A percentile compares a stretch with the other conserved stretches of the same genome.
Conservation (phyloP, 2,113 vertebrate species). For the Rhea americana region DNA sequence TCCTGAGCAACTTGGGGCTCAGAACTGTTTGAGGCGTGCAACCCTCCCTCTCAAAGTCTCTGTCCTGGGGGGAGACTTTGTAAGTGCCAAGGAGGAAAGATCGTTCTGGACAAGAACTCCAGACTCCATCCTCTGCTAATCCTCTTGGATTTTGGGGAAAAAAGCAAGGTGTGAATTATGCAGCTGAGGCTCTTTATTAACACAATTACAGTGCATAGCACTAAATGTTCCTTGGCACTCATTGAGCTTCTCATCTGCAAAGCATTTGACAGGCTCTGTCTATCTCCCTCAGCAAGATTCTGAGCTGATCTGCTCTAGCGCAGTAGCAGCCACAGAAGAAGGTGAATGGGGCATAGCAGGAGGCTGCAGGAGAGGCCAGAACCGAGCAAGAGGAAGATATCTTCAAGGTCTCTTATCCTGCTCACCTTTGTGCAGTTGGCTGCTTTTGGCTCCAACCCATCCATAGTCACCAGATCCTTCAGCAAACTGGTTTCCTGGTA, state of each 20-base stretch:
- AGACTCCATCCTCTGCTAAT: background rate
- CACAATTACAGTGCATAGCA: background rate
- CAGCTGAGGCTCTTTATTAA: background rate
- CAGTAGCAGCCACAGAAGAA: background rate
- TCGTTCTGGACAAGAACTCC: background rate
- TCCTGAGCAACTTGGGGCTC: background rate
- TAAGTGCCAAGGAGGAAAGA: background rate
- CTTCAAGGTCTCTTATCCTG: background rate
- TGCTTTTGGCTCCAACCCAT: conserved; percentile 87
- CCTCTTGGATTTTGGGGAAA: background rate
- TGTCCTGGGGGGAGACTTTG: background rate
- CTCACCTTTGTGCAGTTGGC: conserved; percentile 89
- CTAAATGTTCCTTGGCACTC: background rate
- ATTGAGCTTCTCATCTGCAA: background rate
- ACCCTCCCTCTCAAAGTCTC: no score
- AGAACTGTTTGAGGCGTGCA: background rate
- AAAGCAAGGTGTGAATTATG: background rate
- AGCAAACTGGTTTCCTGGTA: conserved; percentile 89
- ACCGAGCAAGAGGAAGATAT: background rate
- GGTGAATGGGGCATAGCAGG: background rate
- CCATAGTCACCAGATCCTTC: conserved; percentile 84
- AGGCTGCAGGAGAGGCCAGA: background rate
- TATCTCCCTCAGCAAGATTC: background rate
- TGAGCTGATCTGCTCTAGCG: background rate
- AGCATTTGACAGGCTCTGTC: background rate